phyloP scores from a whole-genome alignment of 1,140 invertebrate genomes.

The Sinella curviseta region DNA sequence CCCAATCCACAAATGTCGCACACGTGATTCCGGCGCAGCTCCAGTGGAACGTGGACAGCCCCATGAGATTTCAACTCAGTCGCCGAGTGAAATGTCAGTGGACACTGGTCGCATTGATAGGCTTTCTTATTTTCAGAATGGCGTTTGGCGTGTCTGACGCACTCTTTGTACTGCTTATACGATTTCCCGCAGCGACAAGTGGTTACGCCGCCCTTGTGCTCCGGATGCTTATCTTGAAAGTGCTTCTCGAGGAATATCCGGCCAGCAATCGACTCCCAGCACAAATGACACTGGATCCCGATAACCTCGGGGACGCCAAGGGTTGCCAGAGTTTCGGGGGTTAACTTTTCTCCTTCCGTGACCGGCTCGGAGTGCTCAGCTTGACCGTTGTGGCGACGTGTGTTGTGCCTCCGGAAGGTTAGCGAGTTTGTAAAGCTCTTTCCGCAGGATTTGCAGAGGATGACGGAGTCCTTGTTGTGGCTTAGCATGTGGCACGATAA shows the following conservation, averaged over 20 bases:
- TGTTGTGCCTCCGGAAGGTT: too few species aligned
- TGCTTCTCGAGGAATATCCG: not conserved
- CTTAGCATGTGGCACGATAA: too few species aligned
- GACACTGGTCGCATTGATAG: not conserved
- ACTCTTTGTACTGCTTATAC: not conserved
- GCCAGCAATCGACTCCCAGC: not conserved
- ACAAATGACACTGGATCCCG: not conserved
- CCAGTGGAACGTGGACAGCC: not conserved
- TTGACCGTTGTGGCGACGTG: too few species aligned
- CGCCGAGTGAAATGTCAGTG: not conserved
- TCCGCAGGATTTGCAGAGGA: too few species aligned
- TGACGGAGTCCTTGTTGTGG: too few species aligned
- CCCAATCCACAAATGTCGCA: not conserved
- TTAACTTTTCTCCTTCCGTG: too few species aligned
- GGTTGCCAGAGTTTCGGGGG: too few species aligned
- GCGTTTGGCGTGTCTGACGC: not conserved
- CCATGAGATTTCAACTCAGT: not conserved
- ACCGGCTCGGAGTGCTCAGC: too few species aligned
- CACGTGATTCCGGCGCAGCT: too few species aligned
- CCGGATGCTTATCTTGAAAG: not conserved
- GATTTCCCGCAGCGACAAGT: not conserved
- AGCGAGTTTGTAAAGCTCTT: too few species aligned
- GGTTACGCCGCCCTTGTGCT: not conserved
- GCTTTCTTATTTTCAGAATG: not conserved
- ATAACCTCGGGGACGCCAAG: too few species aligned